These are phyloP conservation scores for Meteorus sp. DNA, from an alignment of 1,140 invertebrate species.

Conservation along the genomic window DNA sequence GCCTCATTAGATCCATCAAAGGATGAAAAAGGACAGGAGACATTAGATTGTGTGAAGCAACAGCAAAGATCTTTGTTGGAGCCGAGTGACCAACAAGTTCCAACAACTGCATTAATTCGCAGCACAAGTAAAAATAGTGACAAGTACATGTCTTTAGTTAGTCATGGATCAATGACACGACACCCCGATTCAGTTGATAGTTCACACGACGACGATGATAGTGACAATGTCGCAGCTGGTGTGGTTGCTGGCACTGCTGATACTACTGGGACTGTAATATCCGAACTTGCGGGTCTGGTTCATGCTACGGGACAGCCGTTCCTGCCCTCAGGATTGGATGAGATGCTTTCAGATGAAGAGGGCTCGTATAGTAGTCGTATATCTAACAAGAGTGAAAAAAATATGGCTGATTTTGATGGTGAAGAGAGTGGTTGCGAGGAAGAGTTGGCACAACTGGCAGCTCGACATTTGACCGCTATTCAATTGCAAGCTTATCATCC, in stretches of 20 bases:
- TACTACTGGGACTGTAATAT: conserved; percentile 55
- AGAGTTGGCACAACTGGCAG: conserved; percentile 78
- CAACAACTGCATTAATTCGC: conserved; percentile 36
- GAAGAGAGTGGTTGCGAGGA: conserved; percentile 88
- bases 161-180: conserved; percentile 30
- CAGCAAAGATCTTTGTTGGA: conserved; percentile 48
- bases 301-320: conserved; percentile 49
- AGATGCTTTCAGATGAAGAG: conserved; percentile 73
- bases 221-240: conserved; percentile 33
- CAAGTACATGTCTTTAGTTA: conserved; percentile 45
- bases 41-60: conserved; percentile 48
- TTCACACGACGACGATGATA: conserved; percentile 55
- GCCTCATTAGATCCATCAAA: not conserved
- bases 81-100: conserved; percentile 44
- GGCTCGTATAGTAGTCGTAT: conserved; percentile 85
- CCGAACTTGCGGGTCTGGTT: conserved; percentile 58
- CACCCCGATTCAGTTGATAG: conserved; percentile 48
- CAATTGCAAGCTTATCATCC: conserved; percentile 57
- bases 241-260: conserved; percentile 48
- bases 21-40: conserved; percentile 31
- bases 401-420: conserved; percentile 92
- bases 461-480: conserved; percentile 58
- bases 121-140: conserved; percentile 38
- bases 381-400: conserved; percentile 92
- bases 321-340: conserved; percentile 57